Percentiles rank a stretch among this genome's conserved stretches.
Evolutionary conservation across 2,888 invertebrate genomes (phyloP).

Genomic region (Drosophila peninsularis): DNA sequence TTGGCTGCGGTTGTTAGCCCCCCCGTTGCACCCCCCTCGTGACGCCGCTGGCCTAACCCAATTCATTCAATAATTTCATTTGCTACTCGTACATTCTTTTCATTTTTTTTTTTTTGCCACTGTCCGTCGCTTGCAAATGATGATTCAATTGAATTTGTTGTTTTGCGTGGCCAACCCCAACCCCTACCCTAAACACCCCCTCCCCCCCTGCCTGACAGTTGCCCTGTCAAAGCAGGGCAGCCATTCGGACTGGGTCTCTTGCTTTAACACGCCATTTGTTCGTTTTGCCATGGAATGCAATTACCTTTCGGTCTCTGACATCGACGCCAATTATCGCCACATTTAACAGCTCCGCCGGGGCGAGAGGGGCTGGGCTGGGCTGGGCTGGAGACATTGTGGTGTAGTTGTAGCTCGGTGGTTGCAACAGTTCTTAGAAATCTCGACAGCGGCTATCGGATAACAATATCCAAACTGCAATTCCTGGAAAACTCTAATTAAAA

Average conservation of each 20-base stretch:
- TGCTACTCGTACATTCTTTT: conserved; percentile 61
- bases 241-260: conserved; percentile 9
- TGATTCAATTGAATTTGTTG: conserved; percentile 67
- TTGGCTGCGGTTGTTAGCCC: conserved; percentile 35
- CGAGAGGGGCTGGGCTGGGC: background rate
- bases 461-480: conserved; percentile 12
- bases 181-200: background rate
- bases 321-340: conserved; percentile 57
- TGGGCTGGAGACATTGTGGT: background rate
- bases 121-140: conserved; percentile 45
- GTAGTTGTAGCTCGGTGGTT: background rate
- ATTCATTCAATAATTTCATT: conserved; percentile 78
- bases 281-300: conserved; percentile 52
- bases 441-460: conserved; percentile 9
- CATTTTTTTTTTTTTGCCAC: conserved; percentile 35
- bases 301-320: conserved; percentile 58
- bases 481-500: conserved; percentile 31
- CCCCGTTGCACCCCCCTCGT: background rate
- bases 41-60: conserved; percentile 46
- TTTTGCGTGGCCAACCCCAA: conserved; percentile 14
- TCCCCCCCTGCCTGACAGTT: background rate
- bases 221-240: conserved; percentile 21
- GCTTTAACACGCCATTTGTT: conserved; percentile 62
- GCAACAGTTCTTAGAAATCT: conserved; percentile 36
- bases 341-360: conserved; percentile 36